phyloP scores from a whole-genome alignment of 1,140 invertebrate species.

The Hylaeus volcanicus region DNA sequence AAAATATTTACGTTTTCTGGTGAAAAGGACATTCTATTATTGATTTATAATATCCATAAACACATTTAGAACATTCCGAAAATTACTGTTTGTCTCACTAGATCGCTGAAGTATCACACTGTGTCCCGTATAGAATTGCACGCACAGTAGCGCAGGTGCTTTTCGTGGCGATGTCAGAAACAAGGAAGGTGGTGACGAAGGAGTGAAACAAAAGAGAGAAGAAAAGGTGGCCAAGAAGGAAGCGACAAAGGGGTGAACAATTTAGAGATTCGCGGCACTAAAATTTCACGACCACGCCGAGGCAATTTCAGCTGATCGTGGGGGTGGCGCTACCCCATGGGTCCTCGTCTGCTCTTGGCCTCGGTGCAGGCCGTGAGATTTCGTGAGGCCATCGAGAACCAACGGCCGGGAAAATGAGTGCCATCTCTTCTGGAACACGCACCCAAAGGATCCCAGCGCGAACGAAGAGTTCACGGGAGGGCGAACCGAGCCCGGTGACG shows the following conservation, averaged over 20 bases:
- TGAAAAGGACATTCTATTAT: too few species aligned
- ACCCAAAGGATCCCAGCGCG: constrained; percentile 56
- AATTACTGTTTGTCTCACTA: too few species aligned
- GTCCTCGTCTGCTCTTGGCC: constrained; percentile 38
- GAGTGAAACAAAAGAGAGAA: background rate
- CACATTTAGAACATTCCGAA: too few species aligned
- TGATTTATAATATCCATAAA: too few species aligned
- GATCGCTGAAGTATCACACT: background rate
- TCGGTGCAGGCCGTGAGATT: constrained; percentile 32
- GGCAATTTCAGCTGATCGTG: constrained; percentile 73
- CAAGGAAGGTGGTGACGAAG: background rate
- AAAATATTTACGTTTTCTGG: too few species aligned
- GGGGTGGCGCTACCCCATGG: constrained; percentile 25
- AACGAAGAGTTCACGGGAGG: constrained; percentile 51
- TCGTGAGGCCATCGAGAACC: constrained; percentile 69
- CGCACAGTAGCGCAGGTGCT: constrained; percentile 40
- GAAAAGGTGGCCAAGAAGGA: background rate
- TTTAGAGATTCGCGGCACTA: constrained; percentile 65
- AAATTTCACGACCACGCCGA: constrained; percentile 70
- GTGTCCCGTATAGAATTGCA: constrained; percentile 13
- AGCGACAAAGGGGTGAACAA: constrained; percentile 42
- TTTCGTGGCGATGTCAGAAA: constrained; percentile 9
- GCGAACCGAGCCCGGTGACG: constrained; percentile 44
- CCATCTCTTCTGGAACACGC: constrained; percentile 76
- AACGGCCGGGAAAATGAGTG: constrained; percentile 78